Evolutionary conservation across 2,797 vertebrate species (phyloP).

Genomic region (Pseudochirops cupreus): DNA sequence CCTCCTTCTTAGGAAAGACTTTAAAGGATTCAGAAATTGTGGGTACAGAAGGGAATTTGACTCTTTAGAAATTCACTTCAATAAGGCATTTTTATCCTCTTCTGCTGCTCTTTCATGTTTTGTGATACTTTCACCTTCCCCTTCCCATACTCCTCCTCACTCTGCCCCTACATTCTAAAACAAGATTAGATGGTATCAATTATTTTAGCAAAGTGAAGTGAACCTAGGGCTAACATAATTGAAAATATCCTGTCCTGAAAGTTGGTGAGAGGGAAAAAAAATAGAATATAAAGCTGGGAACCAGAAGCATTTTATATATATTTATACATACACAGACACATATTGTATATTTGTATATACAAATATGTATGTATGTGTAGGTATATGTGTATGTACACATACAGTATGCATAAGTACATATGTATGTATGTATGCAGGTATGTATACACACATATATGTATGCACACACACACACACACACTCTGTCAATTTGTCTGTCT

Average conservation of each 20-base stretch:
- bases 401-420: no score
- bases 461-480: no score
- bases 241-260: not conserved
- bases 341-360: not conserved
- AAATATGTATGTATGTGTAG: no score
- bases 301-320: not conserved
- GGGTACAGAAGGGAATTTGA: not conserved
- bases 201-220: not conserved
- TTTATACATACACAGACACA: no score
- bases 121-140: not conserved
- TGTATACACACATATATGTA: no score
- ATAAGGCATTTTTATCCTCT: not conserved
- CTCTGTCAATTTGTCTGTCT: no score
- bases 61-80: not conserved
- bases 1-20: not conserved
- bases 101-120: not conserved
- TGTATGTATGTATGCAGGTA: no score
- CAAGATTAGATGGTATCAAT: not conserved
- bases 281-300: not conserved
- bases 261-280: not conserved
- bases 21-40: not conserved
- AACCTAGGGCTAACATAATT: not conserved
- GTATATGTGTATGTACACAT: no score
- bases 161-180: not conserved
- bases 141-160: not conserved